phyloP scores from a whole-genome alignment of 2,797 vertebrate species.

The Pempheris klunzingeri region DNA sequence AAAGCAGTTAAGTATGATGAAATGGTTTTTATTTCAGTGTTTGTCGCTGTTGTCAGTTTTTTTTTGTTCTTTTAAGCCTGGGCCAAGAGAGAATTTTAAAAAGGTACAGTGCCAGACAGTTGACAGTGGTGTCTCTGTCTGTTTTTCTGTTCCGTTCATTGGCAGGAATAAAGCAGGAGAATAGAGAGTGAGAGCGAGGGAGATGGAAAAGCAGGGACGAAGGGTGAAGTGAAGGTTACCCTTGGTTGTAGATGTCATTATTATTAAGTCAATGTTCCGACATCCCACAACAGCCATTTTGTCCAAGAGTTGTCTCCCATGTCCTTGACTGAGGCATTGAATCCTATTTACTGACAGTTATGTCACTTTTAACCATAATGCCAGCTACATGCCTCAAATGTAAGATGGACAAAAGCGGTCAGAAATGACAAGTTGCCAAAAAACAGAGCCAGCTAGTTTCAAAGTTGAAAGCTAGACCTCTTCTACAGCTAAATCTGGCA shows the following conservation, averaged over 20 bases:
- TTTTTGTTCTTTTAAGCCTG: neutral
- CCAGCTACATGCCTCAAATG: slow-evolving; percentile 15
- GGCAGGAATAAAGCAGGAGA: neutral
- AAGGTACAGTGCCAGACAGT: slow-evolving; percentile 3
- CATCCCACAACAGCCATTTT: slow-evolving; percentile 26
- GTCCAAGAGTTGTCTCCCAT: neutral
- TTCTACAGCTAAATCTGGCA: slow-evolving; percentile 20
- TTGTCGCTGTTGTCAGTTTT: slow-evolving; percentile 2
- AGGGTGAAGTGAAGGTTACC: slow-evolving; percentile 41
- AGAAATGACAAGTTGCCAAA: slow-evolving; percentile 33
- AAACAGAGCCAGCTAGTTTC: slow-evolving; percentile 20
- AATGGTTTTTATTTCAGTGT: neutral
- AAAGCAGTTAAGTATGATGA: slow-evolving; percentile 9
- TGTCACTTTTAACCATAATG: slow-evolving; percentile 27
- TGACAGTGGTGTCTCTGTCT: neutral
- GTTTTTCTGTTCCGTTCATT: slow-evolving; percentile 12
- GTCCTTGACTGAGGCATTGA: slow-evolving; percentile 43
- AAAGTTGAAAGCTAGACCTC: slow-evolving; percentile 8
- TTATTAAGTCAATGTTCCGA: slow-evolving; percentile 50
- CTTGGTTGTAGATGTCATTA: slow-evolving; percentile 26
- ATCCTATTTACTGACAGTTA: slow-evolving; percentile 12
- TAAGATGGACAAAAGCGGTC: slow-evolving; percentile 29
- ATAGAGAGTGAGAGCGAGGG: neutral
- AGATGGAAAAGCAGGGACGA: neutral
- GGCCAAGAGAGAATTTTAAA: neutral